phyloP scores from a whole-genome alignment of 1,140 invertebrate genomes.

The Penaeus chinensis region DNA sequence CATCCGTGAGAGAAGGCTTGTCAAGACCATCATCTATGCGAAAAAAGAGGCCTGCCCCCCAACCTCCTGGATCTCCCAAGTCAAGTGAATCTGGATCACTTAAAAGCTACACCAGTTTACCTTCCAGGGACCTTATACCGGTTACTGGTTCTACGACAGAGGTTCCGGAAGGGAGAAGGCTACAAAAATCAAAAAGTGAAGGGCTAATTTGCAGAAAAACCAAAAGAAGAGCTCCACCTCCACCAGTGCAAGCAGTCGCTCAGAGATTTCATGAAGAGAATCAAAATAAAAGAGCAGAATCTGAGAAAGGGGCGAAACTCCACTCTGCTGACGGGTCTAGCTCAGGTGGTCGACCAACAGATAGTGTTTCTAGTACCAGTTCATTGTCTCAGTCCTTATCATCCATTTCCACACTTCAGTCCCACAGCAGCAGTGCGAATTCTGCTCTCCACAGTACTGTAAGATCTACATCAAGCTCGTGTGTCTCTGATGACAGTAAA shows the following conservation, averaged over 20 bases:
- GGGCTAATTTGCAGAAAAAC: conserved; percentile 35
- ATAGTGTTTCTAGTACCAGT: conserved; percentile 42
- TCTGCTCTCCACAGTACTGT: conserved; percentile 30
- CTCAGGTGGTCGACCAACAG: conserved; percentile 33
- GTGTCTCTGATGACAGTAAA: conserved; percentile 47
- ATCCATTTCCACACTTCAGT: conserved; percentile 44
- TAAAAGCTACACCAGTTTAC: conserved; percentile 46
- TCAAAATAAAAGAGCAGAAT: not conserved
- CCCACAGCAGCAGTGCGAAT: conserved; percentile 46
- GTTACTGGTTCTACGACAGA: not conserved
- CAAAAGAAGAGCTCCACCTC: conserved; percentile 53
- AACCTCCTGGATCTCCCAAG: conserved; percentile 46
- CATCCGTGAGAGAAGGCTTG: conserved; percentile 34
- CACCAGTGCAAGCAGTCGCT: conserved; percentile 16
- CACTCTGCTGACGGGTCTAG: not conserved
- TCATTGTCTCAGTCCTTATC: conserved; percentile 52
- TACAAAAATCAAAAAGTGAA: conserved; percentile 55
- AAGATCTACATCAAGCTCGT: conserved; percentile 39
- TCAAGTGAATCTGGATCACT: conserved; percentile 39
- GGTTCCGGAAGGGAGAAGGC: conserved; percentile 6
- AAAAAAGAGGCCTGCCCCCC: conserved; percentile 47
- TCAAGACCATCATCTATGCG: conserved; percentile 16
- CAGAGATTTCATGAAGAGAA: not conserved
- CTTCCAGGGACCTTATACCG: conserved; percentile 21
- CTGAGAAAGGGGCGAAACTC: conserved; percentile 8